These are phyloP conservation scores for Tipula helvola DNA, from an alignment of 2,888 invertebrate species.

Conservation along the genomic window DNA sequence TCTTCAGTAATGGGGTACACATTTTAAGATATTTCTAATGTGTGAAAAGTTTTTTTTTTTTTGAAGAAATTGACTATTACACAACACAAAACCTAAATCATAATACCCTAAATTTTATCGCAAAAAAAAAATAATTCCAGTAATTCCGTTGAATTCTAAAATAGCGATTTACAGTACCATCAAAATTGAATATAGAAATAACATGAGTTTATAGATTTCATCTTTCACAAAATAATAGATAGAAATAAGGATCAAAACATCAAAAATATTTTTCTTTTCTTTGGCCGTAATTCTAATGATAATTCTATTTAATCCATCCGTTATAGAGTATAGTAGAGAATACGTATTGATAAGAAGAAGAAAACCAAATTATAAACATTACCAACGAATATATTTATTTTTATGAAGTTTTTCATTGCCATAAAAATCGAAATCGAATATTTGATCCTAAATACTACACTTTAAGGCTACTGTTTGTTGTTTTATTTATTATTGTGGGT, in stretches of 20 bases:
- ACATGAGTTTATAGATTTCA: background rate
- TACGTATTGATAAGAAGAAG: background rate
- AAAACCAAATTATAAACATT: background rate
- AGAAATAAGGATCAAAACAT: background rate
- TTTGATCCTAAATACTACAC: background rate
- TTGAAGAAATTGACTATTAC: background rate
- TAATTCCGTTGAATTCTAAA: background rate
- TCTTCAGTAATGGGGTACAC: background rate
- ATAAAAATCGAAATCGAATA: background rate
- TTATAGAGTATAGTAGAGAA: background rate
- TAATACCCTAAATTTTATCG: background rate
- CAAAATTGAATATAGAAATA: background rate
- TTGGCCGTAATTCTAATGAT: background rate
- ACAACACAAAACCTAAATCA: background rate
- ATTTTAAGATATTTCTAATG: background rate
- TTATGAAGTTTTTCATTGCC: background rate
- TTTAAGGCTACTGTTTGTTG: background rate
- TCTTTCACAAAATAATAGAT: background rate
- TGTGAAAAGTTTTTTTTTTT: background rate
- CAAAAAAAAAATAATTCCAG: background rate
- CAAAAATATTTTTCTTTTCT: background rate
- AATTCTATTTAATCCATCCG: background rate
- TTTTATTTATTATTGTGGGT: background rate
- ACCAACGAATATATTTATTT: background rate
- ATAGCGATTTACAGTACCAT: background rate